These are phyloP conservation scores for Thysanoteuthis rhombus DNA, from an alignment of 2,888 invertebrate species.

Conservation along the genomic window DNA sequence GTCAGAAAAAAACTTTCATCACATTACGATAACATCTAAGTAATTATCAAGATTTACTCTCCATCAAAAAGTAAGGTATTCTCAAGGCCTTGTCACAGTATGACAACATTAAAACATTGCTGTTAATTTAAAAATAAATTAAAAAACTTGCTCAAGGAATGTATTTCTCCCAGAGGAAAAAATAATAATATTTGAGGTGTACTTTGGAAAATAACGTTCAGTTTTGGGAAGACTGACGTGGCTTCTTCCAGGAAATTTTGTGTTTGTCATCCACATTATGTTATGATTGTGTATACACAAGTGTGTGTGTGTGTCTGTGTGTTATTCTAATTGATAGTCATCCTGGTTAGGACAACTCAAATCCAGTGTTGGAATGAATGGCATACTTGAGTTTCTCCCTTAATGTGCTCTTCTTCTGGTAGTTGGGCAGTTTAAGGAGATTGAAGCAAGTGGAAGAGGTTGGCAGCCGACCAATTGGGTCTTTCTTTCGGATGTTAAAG, in stretches of 20 bases:
- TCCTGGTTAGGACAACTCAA: conserved; percentile 88
- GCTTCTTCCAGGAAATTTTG: neutral
- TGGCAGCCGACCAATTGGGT: conserved; percentile 82
- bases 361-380: conserved; percentile 96
- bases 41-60: no score
- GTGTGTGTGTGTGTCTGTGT: neutral
- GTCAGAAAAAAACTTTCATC: no score
- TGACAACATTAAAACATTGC: neutral
- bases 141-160: neutral
- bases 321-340: neutral
- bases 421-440: conserved; percentile 93
- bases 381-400: conserved; percentile 97
- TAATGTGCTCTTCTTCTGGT: conserved; percentile 93
- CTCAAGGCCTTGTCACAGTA: neutral
- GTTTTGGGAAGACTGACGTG: neutral
- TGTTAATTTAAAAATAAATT: neutral
- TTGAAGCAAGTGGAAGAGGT: conserved; percentile 99
- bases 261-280: neutral
- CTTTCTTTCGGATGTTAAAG: conserved; percentile 83
- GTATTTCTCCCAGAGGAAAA: neutral
- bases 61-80: neutral
- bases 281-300: neutral
- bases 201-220: neutral
- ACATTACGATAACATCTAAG: no score
- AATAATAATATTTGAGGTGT: neutral